These are phyloP conservation scores for Hemibagrus guttatus DNA, from an alignment of 2,797 vertebrate genomes.

Conservation along the genomic window DNA sequence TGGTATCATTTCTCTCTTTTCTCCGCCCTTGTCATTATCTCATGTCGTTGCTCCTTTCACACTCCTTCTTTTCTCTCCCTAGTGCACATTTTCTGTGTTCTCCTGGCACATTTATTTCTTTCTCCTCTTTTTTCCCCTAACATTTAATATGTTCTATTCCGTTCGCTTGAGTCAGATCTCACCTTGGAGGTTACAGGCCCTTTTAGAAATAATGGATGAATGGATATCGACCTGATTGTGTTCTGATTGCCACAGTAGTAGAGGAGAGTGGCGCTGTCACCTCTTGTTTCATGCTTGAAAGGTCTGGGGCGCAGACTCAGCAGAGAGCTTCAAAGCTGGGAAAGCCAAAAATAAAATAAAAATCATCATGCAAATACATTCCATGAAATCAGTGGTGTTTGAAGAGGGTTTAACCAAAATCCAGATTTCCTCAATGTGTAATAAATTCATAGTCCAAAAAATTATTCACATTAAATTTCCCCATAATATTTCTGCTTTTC, in stretches of 20 bases:
- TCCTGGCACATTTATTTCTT: neutral
- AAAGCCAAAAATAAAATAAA: neutral
- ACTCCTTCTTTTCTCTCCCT: neutral
- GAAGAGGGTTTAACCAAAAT: slow-evolving; percentile 50
- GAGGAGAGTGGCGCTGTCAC: slow-evolving; percentile 46
- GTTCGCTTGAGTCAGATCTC: slow-evolving; percentile 20
- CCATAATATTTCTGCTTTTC: neutral
- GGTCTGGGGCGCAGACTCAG: slow-evolving; percentile 39
- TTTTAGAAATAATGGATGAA: slow-evolving; percentile 46
- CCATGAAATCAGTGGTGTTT: slow-evolving; percentile 49
- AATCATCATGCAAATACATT: slow-evolving; percentile 42
- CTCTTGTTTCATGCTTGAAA: slow-evolving; percentile 38
- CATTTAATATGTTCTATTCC: neutral
- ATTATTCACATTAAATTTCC: slow-evolving; percentile 32
- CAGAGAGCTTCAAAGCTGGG: slow-evolving; percentile 36
- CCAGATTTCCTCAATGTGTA: slow-evolving; percentile 45
- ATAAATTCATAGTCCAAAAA: slow-evolving; percentile 42
- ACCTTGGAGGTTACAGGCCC: slow-evolving; percentile 40
- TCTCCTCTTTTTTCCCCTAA: too few species aligned
- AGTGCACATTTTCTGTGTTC: neutral
- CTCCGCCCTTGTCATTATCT: neutral
- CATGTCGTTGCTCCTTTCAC: neutral
- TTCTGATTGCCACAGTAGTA: slow-evolving; percentile 43
- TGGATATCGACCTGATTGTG: slow-evolving; percentile 49
- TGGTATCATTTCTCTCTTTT: slow-evolving; percentile 4